phyloP scores from a whole-genome alignment of 2,797 vertebrate species.

The Sebastes ruberrimus region DNA sequence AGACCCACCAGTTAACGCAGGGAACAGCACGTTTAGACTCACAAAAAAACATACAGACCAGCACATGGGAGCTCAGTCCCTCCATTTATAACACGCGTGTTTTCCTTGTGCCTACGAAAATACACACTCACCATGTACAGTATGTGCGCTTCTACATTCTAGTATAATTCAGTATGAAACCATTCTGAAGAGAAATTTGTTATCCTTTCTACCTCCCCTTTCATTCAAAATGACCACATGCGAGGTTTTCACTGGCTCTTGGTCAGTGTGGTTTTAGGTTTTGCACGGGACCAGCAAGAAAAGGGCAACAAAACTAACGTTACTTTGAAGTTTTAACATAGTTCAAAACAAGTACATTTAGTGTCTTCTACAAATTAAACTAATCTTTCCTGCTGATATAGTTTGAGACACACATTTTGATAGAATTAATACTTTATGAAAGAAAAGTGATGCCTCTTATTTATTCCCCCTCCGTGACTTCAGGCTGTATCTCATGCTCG shows the following conservation, averaged over 20 bases:
- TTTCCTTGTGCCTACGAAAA: conserved; percentile 8
- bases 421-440: not conserved
- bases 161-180: not conserved
- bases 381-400: not conserved
- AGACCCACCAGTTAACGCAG: conserved; percentile 42
- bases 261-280: not conserved
- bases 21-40: conserved; percentile 52
- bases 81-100: not conserved
- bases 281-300: not conserved
- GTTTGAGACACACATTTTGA: not conserved
- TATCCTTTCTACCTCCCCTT: not conserved
- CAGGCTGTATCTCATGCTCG: too few relatives aligned
- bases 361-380: not conserved
- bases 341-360: not conserved
- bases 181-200: not conserved
- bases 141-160: not conserved
- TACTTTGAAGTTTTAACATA: not conserved
- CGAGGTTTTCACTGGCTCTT: not conserved
- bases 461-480: not conserved
- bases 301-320: not conserved
- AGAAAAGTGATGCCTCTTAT: not conserved
- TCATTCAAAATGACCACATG: not conserved
- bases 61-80: conserved; percentile 15
- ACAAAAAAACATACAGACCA: conserved; percentile 39
- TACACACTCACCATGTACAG: not conserved